Conservation (phyloP, 2,113 vertebrate species). For the Hydrolagus affinis region DNA sequence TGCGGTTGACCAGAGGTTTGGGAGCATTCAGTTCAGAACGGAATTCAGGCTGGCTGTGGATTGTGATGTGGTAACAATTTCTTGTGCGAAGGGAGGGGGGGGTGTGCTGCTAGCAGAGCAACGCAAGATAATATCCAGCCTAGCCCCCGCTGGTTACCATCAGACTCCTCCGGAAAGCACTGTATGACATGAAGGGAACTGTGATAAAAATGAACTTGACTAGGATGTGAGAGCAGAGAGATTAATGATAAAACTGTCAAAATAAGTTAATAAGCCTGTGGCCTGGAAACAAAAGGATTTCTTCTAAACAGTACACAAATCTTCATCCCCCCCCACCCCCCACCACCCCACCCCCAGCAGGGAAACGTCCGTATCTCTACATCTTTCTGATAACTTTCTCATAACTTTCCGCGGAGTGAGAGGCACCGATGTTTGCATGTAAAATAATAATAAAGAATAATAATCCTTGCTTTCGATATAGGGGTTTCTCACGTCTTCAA, state of each 20-base stretch:
- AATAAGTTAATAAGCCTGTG: conserved; percentile 28
- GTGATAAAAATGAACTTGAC: conserved; percentile 68
- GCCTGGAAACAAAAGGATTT: not conserved
- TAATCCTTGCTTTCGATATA: no score
- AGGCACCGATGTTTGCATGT: not conserved
- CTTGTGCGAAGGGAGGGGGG: conserved; percentile 38
- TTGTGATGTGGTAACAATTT: conserved; percentile 71
- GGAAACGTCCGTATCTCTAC: not conserved
- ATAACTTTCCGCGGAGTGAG: not conserved
- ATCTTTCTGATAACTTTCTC: not conserved
- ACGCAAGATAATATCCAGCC: conserved; percentile 43
- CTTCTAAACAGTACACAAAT: conserved; percentile 3
- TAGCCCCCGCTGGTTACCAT: conserved; percentile 27
- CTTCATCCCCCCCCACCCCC: not conserved
- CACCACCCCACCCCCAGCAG: not conserved
- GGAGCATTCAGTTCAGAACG: conserved; percentile 61
- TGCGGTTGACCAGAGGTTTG: conserved; percentile 70
- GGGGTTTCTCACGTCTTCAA: no score
- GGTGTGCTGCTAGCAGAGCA: conserved; percentile 42
- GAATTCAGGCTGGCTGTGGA: conserved; percentile 67
- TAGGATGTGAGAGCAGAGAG: conserved; percentile 52
- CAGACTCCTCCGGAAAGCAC: conserved; percentile 56
- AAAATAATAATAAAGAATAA: no score
- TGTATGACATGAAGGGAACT: conserved; percentile 60
- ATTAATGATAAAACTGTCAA: conserved; percentile 62